Evolutionary conservation across 2,888 invertebrate genomes (phyloP).

Genomic region (Halictus quadricinctus): DNA sequence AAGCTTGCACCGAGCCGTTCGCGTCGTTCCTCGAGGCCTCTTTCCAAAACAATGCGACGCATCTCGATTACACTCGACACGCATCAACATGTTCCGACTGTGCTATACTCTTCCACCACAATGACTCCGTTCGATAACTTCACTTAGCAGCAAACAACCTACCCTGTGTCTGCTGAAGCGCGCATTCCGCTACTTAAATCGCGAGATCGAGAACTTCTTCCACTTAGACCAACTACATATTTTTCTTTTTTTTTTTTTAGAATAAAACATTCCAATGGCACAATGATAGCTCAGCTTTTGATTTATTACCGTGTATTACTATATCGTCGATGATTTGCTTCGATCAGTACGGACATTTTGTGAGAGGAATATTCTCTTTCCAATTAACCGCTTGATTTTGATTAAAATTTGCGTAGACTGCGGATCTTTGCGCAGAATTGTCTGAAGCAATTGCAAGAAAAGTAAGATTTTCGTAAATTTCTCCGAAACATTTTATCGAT

Average conservation of each 20-base stretch:
- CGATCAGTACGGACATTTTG: not conserved
- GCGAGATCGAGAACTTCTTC: not conserved
- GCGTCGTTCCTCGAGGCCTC: conserved; percentile 53
- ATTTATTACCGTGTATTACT: not conserved
- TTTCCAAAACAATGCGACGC: conserved; percentile 60
- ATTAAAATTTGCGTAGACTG: not conserved
- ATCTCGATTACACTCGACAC: conserved; percentile 49
- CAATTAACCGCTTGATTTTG: not conserved
- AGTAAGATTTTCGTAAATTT: not conserved
- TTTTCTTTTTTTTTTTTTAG: not conserved
- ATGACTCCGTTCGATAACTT: conserved; percentile 3
- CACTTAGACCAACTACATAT: not conserved
- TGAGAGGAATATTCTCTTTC: not conserved
- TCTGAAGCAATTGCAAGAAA: not conserved
- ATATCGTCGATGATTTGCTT: not conserved
- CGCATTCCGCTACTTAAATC: not conserved
- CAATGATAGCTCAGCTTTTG: not conserved
- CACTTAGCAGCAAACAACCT: not conserved
- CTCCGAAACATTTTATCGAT: not conserved
- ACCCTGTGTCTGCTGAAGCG: not conserved
- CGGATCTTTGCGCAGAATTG: not conserved
- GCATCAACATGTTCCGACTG: conserved; percentile 39
- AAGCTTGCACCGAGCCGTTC: conserved; percentile 63
- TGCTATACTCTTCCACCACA: conserved; percentile 17
- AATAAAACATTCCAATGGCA: not conserved